Conservation (phyloP, 2,888 invertebrate species). For the Tipula lateralis region DNA sequence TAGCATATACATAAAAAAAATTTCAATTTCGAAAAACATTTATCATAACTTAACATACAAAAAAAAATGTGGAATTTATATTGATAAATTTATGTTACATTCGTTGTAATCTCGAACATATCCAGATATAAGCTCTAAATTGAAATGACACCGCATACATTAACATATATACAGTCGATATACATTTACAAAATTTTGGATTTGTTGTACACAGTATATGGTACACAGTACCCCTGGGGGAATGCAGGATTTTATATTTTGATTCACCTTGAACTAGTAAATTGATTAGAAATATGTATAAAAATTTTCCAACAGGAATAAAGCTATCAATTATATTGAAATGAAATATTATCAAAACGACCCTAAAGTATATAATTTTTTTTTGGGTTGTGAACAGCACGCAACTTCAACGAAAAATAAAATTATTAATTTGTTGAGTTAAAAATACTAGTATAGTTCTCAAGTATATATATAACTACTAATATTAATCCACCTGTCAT, state of each 20-base stretch:
- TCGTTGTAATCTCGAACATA: not conserved
- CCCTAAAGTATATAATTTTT: not conserved
- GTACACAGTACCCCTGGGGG: not conserved
- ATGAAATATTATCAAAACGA: conserved; percentile 11
- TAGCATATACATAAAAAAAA: not conserved
- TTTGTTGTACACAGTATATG: not conserved
- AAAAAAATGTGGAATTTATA: not conserved
- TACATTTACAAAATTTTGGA: not conserved
- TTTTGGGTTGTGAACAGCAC: not conserved
- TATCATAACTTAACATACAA: conserved; percentile 15
- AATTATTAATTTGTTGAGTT: conserved; percentile 11
- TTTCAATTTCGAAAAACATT: conserved; percentile 11
- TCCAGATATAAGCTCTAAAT: not conserved
- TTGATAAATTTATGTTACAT: not conserved
- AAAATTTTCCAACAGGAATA: not conserved
- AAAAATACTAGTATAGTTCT: not conserved
- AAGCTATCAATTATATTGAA: not conserved
- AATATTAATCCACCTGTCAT: not conserved
- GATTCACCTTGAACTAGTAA: not conserved
- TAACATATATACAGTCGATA: not conserved
- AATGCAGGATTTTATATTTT: not conserved
- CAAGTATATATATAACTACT: not conserved
- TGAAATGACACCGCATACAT: not conserved
- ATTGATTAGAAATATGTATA: not conserved
- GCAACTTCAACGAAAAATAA: not conserved